A percentile compares a stretch with the other conserved stretches of the same genome.
These are phyloP conservation scores for Benthosema pterotum DNA, from an alignment of 2,797 vertebrate genomes.

Conservation along the genomic window DNA sequence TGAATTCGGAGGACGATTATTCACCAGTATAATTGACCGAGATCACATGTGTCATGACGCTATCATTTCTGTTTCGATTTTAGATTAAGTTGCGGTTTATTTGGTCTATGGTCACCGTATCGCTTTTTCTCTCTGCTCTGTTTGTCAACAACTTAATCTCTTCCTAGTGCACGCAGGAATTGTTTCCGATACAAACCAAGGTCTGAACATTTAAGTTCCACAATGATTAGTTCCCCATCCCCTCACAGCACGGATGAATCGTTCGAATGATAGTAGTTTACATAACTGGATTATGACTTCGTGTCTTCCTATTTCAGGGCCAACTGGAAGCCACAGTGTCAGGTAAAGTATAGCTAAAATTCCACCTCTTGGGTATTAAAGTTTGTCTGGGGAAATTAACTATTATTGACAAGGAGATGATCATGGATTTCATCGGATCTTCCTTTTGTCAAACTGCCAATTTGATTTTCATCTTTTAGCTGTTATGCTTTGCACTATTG, in stretches of 20 bases:
- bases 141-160: constrained; percentile 68
- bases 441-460: constrained; percentile 9
- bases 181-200: constrained; percentile 54
- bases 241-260: not conserved
- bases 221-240: not conserved
- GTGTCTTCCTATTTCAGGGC: too few relatives aligned
- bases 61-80: too few relatives aligned
- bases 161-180: constrained; percentile 56
- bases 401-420: not conserved
- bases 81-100: too few relatives aligned
- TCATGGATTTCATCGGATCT: constrained; percentile 10
- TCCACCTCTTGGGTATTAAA: not conserved
- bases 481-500: constrained; percentile 14
- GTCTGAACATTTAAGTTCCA: constrained; percentile 41
- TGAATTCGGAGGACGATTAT: too few relatives aligned
- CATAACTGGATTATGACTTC: too few relatives aligned
- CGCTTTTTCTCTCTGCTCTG: constrained; percentile 18
- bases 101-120: too few relatives aligned
- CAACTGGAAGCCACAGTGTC: too few relatives aligned
- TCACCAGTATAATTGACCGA: too few relatives aligned
- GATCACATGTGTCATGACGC: too few relatives aligned
- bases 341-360: not conserved
- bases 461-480: constrained; percentile 15
- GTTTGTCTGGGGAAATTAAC: not conserved
- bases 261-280: too few relatives aligned